Base-by-base conservation (phyloP, 2,113 vertebrate genomes). In the Ophthalmolycus amberensis region DNA sequence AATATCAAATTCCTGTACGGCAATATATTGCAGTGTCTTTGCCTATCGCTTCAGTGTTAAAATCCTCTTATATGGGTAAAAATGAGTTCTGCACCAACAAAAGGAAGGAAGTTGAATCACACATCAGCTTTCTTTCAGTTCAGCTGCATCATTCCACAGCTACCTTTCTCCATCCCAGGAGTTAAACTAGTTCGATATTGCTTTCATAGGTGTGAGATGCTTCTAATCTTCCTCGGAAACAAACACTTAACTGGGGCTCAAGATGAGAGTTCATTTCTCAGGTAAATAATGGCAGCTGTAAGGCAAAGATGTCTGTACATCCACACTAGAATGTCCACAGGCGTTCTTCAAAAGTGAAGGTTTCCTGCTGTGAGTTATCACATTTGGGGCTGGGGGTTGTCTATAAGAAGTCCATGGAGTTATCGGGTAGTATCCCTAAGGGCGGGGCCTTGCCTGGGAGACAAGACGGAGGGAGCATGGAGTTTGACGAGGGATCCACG, bases 321-420 rank as follows among this genome's bases (percentile, higher is more conserved):
- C 87, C 82, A 86, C 64, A 75, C 32, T 12, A 77, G 42, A 92
- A 92, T 81, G 90, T 92, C 90, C 92, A 90, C 69, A 80, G 85
- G 87, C 82, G 83, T 91, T 85, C 75, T 76, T 77, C 42, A 83
- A 44, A 82, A 63, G 64, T 72, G 18, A 71, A 83, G 62, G 46
- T 84, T 27, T 84, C 14, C 15, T 83, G 77, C 66, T 79, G 44
- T 34, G 16, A 83, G 22, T 74, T 2, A 18, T 73, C 73, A 78
- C 77, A 71, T 63, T 71, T 46, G 50, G 59, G n/a, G 6, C 5
- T n/a, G n/a, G 32, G 32, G 25, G 34, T 27, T 2, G 5, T 42
- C 42, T 93, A 93, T 90, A 98, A 94, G 91, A 95, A 98, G 93
- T 98, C 97, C 97, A 98, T 98, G 25, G 97, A 97, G 89, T 97